phyloP scores from a whole-genome alignment of 1,140 invertebrate species.

The Platorchestia sp. region DNA sequence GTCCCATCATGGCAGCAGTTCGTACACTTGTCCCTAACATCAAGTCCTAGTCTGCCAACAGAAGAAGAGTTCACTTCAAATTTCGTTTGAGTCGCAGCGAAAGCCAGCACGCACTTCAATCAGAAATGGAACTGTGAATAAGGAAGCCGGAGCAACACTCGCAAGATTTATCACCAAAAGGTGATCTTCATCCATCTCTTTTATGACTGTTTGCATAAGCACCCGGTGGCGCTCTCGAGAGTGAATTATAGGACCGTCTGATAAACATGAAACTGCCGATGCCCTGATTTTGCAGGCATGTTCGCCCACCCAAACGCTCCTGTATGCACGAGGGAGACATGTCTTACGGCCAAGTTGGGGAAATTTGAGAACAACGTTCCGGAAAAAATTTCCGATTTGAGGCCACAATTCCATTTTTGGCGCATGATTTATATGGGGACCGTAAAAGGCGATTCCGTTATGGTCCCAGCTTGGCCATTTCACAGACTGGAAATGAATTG shows the following conservation, averaged over 20 bases:
- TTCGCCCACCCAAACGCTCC: not conserved
- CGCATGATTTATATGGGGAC: not conserved
- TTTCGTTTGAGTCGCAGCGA: not conserved
- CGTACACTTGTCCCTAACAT: not conserved
- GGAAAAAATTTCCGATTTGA: not conserved
- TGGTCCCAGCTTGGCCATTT: not conserved
- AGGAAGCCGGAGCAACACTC: not conserved
- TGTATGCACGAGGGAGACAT: not conserved
- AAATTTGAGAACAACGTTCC: not conserved
- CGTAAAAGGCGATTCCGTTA: not conserved
- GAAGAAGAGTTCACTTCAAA: not conserved
- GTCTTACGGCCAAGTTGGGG: not conserved
- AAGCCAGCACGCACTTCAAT: not conserved
- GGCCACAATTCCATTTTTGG: not conserved
- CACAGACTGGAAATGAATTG: not conserved
- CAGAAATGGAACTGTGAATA: not conserved
- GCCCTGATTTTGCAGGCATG: not conserved
- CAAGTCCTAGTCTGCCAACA: not conserved
- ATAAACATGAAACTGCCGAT: not conserved
- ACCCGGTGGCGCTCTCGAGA: not conserved
- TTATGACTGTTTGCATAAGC: conserved; percentile 8
- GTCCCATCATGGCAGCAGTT: too few species aligned
- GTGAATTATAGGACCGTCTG: not conserved
- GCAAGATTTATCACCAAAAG: not conserved
- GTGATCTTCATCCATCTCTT: not conserved